These are phyloP conservation scores for Adoxophyes honmai DNA, from an alignment of 1,140 invertebrate species.

Conservation along the genomic window DNA sequence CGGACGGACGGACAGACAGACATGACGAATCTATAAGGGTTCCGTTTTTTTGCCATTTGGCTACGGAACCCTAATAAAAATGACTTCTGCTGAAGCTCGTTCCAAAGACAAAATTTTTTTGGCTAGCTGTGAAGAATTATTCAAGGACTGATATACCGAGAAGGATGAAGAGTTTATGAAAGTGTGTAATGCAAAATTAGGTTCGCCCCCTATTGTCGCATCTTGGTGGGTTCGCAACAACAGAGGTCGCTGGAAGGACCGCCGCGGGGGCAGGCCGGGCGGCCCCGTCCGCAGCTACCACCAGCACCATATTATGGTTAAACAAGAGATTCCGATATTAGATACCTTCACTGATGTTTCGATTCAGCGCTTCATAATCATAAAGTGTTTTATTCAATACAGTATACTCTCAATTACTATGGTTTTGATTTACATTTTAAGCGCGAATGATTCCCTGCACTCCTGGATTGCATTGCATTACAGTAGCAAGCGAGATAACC, in stretches of 20 bases:
- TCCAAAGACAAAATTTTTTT: slow-evolving; percentile 62
- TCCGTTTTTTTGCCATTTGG: too few species aligned
- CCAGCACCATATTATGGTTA: too few species aligned
- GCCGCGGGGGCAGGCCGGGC: too few species aligned
- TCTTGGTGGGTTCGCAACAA: slow-evolving; percentile 44
- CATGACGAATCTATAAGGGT: too few species aligned
- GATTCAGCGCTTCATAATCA: not conserved
- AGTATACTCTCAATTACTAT: slow-evolving; percentile 76
- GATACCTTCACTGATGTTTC: not conserved
- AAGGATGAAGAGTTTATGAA: slow-evolving; percentile 71
- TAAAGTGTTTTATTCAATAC: slow-evolving; percentile 61
- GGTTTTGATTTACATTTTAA: slow-evolving; percentile 74
- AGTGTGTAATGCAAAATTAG: slow-evolving; percentile 50
- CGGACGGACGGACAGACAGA: too few species aligned
- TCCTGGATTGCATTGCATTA: too few species aligned
- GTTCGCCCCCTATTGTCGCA: slow-evolving; percentile 61
- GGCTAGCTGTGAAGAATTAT: slow-evolving; percentile 59
- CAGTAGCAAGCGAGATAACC: too few species aligned
- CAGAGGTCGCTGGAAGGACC: slow-evolving; percentile 37
- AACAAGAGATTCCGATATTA: slow-evolving; percentile 25
- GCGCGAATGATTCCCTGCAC: too few species aligned
- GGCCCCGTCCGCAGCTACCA: too few species aligned
- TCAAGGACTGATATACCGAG: slow-evolving; percentile 66
- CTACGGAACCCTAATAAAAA: too few species aligned
- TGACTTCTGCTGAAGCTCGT: slow-evolving; percentile 38